A percentile compares a stretch with the other conserved stretches of the same genome.
phyloP scores from a whole-genome alignment of 2,888 invertebrate genomes.

The Volucella inanis region DNA sequence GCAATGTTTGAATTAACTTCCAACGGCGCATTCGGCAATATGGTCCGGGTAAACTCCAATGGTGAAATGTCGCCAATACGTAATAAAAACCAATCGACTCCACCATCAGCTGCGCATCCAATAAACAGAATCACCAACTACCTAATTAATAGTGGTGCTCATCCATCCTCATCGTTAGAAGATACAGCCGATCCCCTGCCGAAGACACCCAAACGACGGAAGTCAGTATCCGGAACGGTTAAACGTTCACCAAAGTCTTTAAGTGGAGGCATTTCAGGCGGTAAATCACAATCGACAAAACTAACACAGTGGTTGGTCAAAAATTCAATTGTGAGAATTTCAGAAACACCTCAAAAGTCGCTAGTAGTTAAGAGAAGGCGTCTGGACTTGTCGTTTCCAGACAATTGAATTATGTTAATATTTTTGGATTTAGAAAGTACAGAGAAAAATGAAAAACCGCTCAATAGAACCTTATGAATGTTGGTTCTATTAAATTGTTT shows the following conservation, averaged over 20 bases:
- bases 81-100: slow-evolving; percentile 71
- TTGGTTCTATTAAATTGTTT: slow-evolving; percentile 38
- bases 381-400: slow-evolving; percentile 75
- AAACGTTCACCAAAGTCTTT: slow-evolving; percentile 55
- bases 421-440: slow-evolving; percentile 14
- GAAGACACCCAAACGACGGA: slow-evolving; percentile 80
- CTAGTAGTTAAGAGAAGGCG: slow-evolving; percentile 63
- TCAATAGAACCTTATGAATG: slow-evolving; percentile 31
- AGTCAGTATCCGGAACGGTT: slow-evolving; percentile 65
- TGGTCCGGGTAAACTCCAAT: slow-evolving; percentile 79
- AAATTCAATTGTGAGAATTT: slow-evolving; percentile 63
- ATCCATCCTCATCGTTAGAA: slow-evolving; percentile 38
- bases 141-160: slow-evolving; percentile 76
- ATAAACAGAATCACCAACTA: slow-evolving; percentile 81
- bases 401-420: slow-evolving; percentile 30
- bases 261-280: slow-evolving; percentile 4
- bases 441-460: slow-evolving; percentile 20
- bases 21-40: slow-evolving; percentile 80
- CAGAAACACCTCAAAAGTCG: slow-evolving; percentile 35
- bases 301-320: slow-evolving; percentile 80
- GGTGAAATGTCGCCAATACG: slow-evolving; percentile 80
- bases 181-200: slow-evolving; percentile 66
- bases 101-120: slow-evolving; percentile 50
- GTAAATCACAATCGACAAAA: slow-evolving; percentile 78
- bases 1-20: slow-evolving; percentile 82